Base-by-base conservation (phyloP, 2,797 vertebrate species). In the Cossypha heuglini region DNA sequence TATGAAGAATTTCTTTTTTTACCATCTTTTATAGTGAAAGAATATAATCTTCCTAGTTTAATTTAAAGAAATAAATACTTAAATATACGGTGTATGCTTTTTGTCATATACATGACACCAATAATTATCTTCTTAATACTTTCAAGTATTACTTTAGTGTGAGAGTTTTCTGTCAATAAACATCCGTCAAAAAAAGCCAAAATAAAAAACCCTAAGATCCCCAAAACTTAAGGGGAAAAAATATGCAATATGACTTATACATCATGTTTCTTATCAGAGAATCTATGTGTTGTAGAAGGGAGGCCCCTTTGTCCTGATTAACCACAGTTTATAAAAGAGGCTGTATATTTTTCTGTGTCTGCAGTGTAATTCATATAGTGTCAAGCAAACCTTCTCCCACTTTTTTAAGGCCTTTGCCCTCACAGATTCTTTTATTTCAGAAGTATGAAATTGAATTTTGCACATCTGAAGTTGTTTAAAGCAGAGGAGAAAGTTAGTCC, bases 301-400 rank as follows among this genome's bases (percentile, higher is more conserved):
- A 90, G 74, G 52, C 51, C 79, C 95, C 97, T 98, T 98, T 98
- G 95, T 98, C 95, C 94, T 97, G 91, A 98, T 98, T 98, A 98
- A 79, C 92, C 83, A 84, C 55, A 95, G 92, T 81, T 89, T 95
- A 94, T 96, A 93, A 96, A 98, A 93, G 37, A 92, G 17, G 6
- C 19, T 96, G 75, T 89, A 8, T 74, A 78, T 97, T 97, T 98
- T 98, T 97, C 92, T 96, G 92, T 87, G 93, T 93, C 88, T 95
- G 78, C 73, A 95, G 58, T 96, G 75, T 98, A 98, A 98, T 98
- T 98, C 97, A 97, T 91, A 95, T 97, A 84, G 54, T 74, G 33
- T 83, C 94, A 96, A 87, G 40, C 8, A 86, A 95, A 93, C 90
- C 5, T 77, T 95, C 95, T 95, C 77, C 46, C 29, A 90, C 31